phyloP scores from a whole-genome alignment of 2,797 vertebrate species.

The Natrix natrix region DNA sequence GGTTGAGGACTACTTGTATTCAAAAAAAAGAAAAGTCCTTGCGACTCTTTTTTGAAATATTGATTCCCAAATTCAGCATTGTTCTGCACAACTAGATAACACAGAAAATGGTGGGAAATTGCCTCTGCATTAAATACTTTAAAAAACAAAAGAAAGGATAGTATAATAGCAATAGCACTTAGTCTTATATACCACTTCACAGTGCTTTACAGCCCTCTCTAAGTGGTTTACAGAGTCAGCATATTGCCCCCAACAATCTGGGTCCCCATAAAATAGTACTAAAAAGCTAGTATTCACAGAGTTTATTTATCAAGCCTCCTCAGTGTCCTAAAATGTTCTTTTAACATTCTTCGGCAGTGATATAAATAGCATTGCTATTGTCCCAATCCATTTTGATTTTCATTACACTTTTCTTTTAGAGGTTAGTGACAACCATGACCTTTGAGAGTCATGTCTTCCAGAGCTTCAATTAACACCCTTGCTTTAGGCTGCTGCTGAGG shows the following conservation, averaged over 20 bases:
- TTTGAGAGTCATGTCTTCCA: not conserved
- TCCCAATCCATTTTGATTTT: not conserved
- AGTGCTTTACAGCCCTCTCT: too few relatives aligned
- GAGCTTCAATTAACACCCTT: not conserved
- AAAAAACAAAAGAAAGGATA: not conserved
- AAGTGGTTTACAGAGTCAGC: too few relatives aligned
- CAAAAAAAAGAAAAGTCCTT: not conserved
- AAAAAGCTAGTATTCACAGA: not conserved
- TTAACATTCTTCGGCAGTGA: not conserved
- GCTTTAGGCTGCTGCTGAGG: constrained; percentile 3
- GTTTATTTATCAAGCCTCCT: constrained; percentile 5
- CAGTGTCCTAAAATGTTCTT: not conserved
- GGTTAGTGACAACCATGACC: constrained; percentile 34
- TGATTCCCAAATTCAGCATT: not conserved
- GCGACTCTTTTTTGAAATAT: not conserved
- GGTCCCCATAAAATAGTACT: too few relatives aligned
- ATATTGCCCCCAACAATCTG: too few relatives aligned
- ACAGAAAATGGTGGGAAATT: not conserved
- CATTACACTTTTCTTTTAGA: constrained; percentile 34
- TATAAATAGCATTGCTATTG: constrained; percentile 12
- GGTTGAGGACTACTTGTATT: not conserved
- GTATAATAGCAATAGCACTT: not conserved
- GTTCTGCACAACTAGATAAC: not conserved
- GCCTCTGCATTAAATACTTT: not conserved
- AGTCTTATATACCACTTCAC: too few relatives aligned